Base-by-base conservation (phyloP, 92 coral and sea anemone genomes). In the Epizoanthus stellaris region DNA sequence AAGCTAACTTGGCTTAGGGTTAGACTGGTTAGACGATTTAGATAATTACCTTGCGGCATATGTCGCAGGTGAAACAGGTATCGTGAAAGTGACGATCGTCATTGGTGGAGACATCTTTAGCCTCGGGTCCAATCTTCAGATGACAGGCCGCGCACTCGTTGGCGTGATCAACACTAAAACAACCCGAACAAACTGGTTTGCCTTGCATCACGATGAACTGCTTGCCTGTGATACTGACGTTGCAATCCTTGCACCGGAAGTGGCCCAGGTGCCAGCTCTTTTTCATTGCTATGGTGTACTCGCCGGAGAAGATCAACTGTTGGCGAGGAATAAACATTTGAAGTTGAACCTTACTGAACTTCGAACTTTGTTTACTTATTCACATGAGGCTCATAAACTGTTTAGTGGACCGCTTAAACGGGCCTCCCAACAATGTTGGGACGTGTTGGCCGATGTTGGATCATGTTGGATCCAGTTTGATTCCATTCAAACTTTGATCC, bases 231-330 rank as follows among this genome's bases (percentile, higher is more conserved):
- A 94, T 94, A 75, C 98, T 94, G 85, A 89, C 80, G 82, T 94
- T 91, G 86, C 98, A 94, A 6, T 88, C 89, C 59, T 80, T 85
- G 75, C 98, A 94, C 15, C 95, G 88, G 82, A 94, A 94, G 85
- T 94, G 98, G 9, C 98, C 98, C 53, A 94, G 89, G 66, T 94
- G 98, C 98, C 98, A 94, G 84, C 91, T 81, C 76, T 93, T 92
- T 80, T 94, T 92, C 98, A 94, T 92, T 42, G 98, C 98, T 25
- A 92, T 87, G 38, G 98, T 94, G 80, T 92, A 94, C 25, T 94
- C 98, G 2, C 98, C 98, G 14, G 98, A 89, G 57, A 92, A 94
- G 52, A 94, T 94, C 81, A 94, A 73, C 98, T 94, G 87, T n/a
- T 40, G 64, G 42, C n/a, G 57, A 75, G 17, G 63, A 13, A 54